Percentiles rank a stretch among this genome's conserved stretches.
phyloP scores from a whole-genome alignment of 2,113 vertebrate species.

The Emydocephalus ijimae region DNA sequence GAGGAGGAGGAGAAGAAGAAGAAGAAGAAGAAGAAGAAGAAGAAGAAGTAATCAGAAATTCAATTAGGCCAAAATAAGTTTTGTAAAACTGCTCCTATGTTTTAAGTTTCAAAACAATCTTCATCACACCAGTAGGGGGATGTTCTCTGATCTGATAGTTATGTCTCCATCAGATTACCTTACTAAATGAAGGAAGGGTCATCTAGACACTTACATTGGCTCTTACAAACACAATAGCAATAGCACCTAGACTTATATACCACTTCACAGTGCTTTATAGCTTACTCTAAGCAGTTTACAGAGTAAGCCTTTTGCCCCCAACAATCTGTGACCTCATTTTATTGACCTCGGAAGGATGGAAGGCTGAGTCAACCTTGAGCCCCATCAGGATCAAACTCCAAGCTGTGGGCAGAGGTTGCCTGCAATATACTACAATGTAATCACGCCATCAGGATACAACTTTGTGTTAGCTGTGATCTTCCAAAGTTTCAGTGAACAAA shows the following conservation, averaged over 20 bases:
- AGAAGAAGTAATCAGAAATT: too few relatives aligned
- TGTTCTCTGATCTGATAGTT: background rate
- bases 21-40: too few relatives aligned
- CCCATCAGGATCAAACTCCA: background rate
- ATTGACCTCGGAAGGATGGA: background rate
- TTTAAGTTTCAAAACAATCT: background rate
- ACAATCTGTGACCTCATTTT: background rate
- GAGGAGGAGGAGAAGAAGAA: too few relatives aligned
- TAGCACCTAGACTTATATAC: background rate
- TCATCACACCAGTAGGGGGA: background rate
- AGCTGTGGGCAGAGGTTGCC: background rate
- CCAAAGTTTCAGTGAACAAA: background rate
- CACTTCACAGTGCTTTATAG: background rate
- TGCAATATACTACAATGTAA: too few relatives aligned
- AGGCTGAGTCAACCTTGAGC: background rate
- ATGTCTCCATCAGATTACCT: background rate
- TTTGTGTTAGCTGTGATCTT: background rate
- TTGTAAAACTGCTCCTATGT: background rate
- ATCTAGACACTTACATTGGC: background rate
- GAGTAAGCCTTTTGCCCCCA: background rate
- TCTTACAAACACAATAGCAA: background rate
- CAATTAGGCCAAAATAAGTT: background rate
- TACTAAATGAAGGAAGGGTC: background rate
- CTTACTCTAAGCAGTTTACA: background rate
- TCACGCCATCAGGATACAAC: background rate